Evolutionary conservation across 2,113 vertebrate species (phyloP).

Genomic region (Austrofundulus limnaeus): DNA sequence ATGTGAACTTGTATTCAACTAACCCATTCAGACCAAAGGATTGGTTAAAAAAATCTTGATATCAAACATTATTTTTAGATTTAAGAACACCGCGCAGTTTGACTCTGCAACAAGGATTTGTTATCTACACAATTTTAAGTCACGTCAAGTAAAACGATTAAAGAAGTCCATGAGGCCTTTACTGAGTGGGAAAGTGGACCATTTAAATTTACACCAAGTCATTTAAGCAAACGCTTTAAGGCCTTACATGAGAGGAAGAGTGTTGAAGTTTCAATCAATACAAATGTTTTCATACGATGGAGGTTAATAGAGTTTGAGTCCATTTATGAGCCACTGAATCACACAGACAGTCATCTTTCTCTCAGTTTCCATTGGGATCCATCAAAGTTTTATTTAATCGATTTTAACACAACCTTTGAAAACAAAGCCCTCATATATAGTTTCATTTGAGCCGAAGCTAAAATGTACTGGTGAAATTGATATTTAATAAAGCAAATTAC

Average conservation of each 20-base stretch:
- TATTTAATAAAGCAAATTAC: conserved; percentile 4
- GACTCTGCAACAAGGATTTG: neutral
- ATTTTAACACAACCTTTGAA: no score
- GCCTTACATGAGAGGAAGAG: neutral
- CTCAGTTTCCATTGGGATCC: conserved; percentile 1
- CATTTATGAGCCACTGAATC: conserved; percentile 16
- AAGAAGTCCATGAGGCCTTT: neutral
- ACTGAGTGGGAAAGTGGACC: neutral
- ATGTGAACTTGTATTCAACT: neutral
- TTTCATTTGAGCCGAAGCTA: neutral
- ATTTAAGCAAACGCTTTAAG: neutral
- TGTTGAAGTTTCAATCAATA: neutral
- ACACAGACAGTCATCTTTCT: conserved; percentile 26
- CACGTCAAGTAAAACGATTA: neutral
- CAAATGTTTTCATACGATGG: neutral
- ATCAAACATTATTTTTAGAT: no score
- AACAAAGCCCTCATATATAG: conserved; percentile 13
- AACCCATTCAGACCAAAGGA: conserved; percentile 1
- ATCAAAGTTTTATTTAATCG: conserved; percentile 27
- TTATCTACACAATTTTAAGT: neutral
- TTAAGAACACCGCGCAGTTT: neutral
- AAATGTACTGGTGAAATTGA: neutral
- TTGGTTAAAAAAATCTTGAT: no score
- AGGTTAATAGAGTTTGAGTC: conserved; percentile 24
- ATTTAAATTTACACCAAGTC: neutral